Evolutionary conservation across 2,797 vertebrate genomes (phyloP).

Genomic region (Ispidina picta): DNA sequence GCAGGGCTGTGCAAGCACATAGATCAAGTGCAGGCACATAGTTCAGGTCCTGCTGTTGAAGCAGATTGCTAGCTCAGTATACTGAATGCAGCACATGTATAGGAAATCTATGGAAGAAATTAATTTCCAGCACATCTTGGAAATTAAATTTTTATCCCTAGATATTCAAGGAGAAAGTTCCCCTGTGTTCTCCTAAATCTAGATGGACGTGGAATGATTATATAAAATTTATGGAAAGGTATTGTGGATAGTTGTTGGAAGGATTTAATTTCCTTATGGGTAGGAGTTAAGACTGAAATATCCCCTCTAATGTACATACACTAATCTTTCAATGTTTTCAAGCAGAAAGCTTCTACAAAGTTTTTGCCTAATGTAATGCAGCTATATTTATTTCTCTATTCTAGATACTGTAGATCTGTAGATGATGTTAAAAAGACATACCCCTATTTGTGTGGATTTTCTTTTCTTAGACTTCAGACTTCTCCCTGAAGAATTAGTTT

Average conservation of each 20-base stretch:
- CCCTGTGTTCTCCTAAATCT: neutral
- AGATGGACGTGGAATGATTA: accelerated
- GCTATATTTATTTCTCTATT: neutral
- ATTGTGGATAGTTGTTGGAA: neutral
- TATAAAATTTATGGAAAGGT: neutral
- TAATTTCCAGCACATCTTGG: neutral
- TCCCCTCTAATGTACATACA: neutral
- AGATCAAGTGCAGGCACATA: too few species aligned
- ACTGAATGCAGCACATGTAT: neutral
- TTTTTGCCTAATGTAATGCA: neutral
- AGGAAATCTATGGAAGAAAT: neutral
- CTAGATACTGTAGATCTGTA: neutral
- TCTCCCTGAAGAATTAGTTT: neutral
- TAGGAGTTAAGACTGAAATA: neutral
- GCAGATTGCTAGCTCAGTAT: neutral
- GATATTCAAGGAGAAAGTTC: neutral
- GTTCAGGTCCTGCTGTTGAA: neutral
- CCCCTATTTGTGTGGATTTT: neutral
- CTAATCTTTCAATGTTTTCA: neutral
- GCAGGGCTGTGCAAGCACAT: neutral
- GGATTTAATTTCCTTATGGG: neutral
- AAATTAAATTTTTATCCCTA: neutral
- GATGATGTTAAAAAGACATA: neutral
- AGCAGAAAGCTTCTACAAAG: neutral
- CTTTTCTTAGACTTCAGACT: neutral